These are phyloP conservation scores for Leptinotarsa peninsularis DNA, from an alignment of 2,888 invertebrate genomes.

Conservation along the genomic window DNA sequence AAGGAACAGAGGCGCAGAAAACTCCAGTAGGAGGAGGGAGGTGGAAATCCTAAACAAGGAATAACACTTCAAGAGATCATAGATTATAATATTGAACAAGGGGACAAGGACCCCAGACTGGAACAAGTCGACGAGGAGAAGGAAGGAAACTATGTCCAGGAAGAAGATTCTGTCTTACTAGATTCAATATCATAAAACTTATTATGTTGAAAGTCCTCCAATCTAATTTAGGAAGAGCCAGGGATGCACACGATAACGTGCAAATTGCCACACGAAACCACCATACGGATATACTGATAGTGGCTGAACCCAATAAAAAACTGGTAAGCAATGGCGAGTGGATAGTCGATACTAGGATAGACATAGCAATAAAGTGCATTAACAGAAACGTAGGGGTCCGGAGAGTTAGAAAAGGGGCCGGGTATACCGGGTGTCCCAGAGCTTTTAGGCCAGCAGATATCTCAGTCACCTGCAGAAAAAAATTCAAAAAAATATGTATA, in stretches of 20 bases:
- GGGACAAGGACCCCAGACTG: not conserved
- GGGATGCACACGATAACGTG: conserved; percentile 9
- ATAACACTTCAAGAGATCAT: not conserved
- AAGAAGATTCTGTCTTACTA: not conserved
- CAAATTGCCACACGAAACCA: not conserved
- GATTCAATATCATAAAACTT: not conserved
- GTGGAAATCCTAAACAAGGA: not conserved
- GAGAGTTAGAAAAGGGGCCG: not conserved
- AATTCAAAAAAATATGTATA: too few species aligned
- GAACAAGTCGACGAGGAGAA: not conserved
- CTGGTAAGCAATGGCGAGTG: not conserved
- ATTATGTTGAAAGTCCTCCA: conserved; percentile 3
- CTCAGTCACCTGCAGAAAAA: too few species aligned
- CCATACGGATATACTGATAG: not conserved
- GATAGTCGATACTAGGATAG: not conserved
- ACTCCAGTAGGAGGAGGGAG: not conserved
- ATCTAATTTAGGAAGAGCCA: not conserved
- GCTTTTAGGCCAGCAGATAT: too few species aligned
- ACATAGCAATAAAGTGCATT: conserved; percentile 16
- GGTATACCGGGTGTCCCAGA: not conserved
- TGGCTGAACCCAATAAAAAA: conserved; percentile 2
- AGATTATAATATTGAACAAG: not conserved
- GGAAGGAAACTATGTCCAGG: not conserved
- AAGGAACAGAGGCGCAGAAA: not conserved
- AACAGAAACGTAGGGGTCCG: conserved; percentile 21